Conservation (phyloP, 2,888 invertebrate species). For the Yponomeuta malinellus region DNA sequence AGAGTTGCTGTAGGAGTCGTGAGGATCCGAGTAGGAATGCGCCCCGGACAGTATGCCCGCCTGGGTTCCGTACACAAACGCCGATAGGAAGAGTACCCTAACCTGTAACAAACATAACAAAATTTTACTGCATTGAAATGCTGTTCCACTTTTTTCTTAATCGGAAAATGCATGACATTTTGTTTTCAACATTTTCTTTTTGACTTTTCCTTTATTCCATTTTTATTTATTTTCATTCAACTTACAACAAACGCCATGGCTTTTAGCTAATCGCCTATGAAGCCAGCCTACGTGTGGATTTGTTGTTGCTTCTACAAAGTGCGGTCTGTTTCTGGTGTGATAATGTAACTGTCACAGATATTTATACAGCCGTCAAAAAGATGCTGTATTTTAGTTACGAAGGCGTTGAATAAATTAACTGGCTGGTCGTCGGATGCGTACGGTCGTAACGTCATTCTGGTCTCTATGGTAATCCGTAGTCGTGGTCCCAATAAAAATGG, state of each 20-base stretch:
- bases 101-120: slow-evolving; percentile 48
- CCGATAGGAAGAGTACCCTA: slow-evolving; percentile 51
- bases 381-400: slow-evolving; percentile 44
- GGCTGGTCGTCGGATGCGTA: not conserved
- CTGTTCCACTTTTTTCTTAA: too few species aligned
- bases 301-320: slow-evolving; percentile 63
- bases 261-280: slow-evolving; percentile 68
- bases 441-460: slow-evolving; percentile 11
- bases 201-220: slow-evolving; percentile 15
- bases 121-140: not conserved
- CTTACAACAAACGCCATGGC: slow-evolving; percentile 74
- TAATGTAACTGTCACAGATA: slow-evolving; percentile 50
- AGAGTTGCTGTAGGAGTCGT: slow-evolving; percentile 45
- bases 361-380: slow-evolving; percentile 56
- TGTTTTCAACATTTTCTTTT: slow-evolving; percentile 12
- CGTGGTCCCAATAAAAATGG: slow-evolving; percentile 26
- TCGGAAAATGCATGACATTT: too few species aligned
- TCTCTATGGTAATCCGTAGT: slow-evolving; percentile 24
- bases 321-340: slow-evolving; percentile 56
- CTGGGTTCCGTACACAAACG: slow-evolving; percentile 49
- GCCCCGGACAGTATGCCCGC: slow-evolving; percentile 44
- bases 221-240: slow-evolving; percentile 30
- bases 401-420: slow-evolving; percentile 53
- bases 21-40: slow-evolving; percentile 9
- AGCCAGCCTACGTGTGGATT: slow-evolving; percentile 49